Evolutionary conservation across 2,113 vertebrate species (phyloP), one percentile per base, ranked within the genome.

Genomic region (Aphyosemion australe): DNA sequence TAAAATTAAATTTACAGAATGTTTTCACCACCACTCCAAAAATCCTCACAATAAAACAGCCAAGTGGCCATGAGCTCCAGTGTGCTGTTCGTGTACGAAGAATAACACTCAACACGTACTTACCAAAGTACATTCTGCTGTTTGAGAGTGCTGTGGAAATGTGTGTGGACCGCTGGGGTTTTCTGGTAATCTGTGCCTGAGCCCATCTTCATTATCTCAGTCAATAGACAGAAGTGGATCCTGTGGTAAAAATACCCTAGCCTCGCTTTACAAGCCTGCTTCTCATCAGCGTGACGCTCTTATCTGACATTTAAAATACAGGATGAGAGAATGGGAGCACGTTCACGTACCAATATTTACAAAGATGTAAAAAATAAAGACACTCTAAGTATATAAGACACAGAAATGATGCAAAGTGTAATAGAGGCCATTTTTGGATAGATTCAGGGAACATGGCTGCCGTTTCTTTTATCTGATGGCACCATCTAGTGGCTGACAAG

Each of bases 171-270:
- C 61, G 81, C 46, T 48, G 49, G 74, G 65, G 76, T 78, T 65
- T 18, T 62, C 59, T 52, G 66, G 61, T 87, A 90, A 91, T 91
- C 87, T 85, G 72, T 41, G 72, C 77, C 81, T 32, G 62, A 75
- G 85, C 82, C 78, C 88, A 87, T 92, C 90, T 91, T 87, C 80
- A 86, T 86, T 92, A 93, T 93, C 92, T 91, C 66, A 65, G 76
- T 84, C 82, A 68, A 79, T 72, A 76, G 88, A 89, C 89, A 90
- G 90, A 92, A 92, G 90, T 91, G 89, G 89, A 92, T 91, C 78
- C 87, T 57, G 84, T 65, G 75, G 88, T 92, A 91, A 89, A 93
- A 93, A 93, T 93, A 93, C 82, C 83, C 64, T 1, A 2, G 46
- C n/a, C n/a, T 48, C 16, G n/a, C n/a, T 19, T 11, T 11, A 48